A percentile compares a stretch with the other conserved stretches of the same genome.
phyloP scores from a whole-genome alignment of 2,113 vertebrate genomes.

The Myotis yumanensis region DNA sequence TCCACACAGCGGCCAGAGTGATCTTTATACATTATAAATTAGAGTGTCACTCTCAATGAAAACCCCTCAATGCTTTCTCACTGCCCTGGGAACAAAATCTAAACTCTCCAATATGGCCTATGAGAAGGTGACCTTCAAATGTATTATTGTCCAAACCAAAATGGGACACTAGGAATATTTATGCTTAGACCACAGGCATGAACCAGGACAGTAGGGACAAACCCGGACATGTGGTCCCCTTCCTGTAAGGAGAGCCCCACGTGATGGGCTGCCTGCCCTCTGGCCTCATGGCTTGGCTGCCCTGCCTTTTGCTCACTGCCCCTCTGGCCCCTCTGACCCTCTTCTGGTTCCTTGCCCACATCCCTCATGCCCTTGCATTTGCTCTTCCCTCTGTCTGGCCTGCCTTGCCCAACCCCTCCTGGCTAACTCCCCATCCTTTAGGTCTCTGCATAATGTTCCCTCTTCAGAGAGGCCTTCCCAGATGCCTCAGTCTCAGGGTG shows the following conservation, averaged over 20 bases:
- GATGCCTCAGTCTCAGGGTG: neutral
- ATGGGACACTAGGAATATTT: neutral
- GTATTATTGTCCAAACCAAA: conserved; percentile 5
- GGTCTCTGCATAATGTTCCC: neutral
- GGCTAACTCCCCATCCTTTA: neutral
- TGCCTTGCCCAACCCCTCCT: neutral
- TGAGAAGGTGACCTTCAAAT: conserved; percentile 28
- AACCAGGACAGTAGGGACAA: neutral
- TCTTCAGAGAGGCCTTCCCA: neutral
- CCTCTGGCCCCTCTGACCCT: neutral
- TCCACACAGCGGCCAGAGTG: neutral
- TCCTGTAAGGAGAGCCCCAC: neutral
- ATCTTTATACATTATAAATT: conserved; percentile 37
- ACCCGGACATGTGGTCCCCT: too few relatives aligned
- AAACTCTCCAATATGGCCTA: neutral
- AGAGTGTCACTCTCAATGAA: neutral
- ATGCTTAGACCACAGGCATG: neutral
- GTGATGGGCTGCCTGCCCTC: neutral
- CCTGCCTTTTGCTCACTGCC: neutral
- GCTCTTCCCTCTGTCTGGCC: neutral
- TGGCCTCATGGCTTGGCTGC: neutral
- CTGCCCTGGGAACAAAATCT: conserved; percentile 10
- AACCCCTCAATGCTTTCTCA: neutral
- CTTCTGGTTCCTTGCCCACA: neutral
- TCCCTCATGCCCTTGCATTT: neutral